Conservation (phyloP, 2,888 invertebrate genomes). For the Idaea dimidiata region DNA sequence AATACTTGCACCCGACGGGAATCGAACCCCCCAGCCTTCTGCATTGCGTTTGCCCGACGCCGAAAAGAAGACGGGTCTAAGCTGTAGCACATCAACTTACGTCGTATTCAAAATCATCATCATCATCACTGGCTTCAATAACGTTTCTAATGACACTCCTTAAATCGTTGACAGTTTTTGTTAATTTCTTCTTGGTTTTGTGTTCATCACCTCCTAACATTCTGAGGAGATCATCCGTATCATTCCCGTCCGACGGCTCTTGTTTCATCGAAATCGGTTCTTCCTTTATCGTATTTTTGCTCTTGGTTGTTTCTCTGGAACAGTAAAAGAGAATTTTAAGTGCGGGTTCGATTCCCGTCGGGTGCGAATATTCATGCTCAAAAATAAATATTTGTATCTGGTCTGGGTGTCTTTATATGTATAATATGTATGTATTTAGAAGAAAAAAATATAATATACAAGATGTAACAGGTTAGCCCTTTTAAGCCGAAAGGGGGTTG, state of each 20-base stretch:
- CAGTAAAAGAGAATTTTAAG: not conserved
- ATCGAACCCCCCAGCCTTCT: too few relatives aligned
- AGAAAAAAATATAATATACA: too few relatives aligned
- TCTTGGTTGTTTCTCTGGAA: constrained; percentile 36
- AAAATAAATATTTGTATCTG: too few relatives aligned
- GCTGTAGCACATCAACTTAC: constrained; percentile 38
- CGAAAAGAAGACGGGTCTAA: not conserved
- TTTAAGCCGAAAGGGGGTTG: too few relatives aligned
- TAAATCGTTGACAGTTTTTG: constrained; percentile 38
- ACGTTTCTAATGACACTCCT: constrained; percentile 15
- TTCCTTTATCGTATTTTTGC: constrained; percentile 10
- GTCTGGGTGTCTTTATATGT: too few relatives aligned
- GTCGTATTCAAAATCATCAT: constrained; percentile 52
- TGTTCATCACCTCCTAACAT: constrained; percentile 58
- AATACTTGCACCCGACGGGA: too few relatives aligned
- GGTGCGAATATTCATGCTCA: too few relatives aligned
- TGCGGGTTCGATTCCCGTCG: too few relatives aligned
- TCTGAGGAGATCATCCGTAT: constrained; percentile 67
- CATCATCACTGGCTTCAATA: constrained; percentile 45
- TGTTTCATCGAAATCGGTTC: not conserved
- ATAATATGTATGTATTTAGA: too few relatives aligned
- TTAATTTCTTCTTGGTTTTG: constrained; percentile 44
- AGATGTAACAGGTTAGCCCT: too few relatives aligned
- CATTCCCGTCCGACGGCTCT: constrained; percentile 47
- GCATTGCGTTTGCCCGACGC: not conserved